A percentile compares a stretch with the other conserved stretches of the same genome.
Conservation (phyloP, 1,140 invertebrate genomes). For the Aporrectodea caliginosa region DNA sequence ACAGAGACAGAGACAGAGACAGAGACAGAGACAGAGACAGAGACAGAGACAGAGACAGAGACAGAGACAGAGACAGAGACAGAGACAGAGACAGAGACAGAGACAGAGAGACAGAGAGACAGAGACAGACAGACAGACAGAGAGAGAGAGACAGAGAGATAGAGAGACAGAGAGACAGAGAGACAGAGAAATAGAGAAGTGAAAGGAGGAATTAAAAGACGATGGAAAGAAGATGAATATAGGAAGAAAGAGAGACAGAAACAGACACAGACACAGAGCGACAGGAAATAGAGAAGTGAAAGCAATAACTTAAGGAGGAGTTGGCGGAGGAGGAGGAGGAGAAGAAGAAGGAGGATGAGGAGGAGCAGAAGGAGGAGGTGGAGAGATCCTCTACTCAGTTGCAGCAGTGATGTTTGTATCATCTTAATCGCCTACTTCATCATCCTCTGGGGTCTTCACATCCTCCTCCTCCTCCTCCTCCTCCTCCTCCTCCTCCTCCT, state of each 20-base stretch:
- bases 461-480: not conserved
- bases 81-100: constrained; percentile 8
- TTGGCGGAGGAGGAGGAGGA: not conserved
- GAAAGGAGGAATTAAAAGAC: too few species aligned
- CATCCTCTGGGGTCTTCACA: not conserved
- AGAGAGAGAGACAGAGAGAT: constrained; percentile 4
- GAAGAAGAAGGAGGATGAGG: not conserved
- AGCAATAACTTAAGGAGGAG: not conserved
- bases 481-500: not conserved
- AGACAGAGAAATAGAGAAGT: constrained; percentile 2
- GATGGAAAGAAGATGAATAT: not conserved
- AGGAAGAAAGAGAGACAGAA: too few species aligned
- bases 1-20: too few species aligned
- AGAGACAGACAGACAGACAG: constrained; percentile 7
- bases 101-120: constrained; percentile 6
- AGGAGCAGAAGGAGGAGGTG: not conserved
- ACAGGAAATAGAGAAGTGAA: not conserved
- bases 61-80: not conserved
- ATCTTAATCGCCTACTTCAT: not conserved
- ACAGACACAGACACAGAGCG: too few species aligned
- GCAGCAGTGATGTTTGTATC: not conserved
- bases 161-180: constrained; percentile 12
- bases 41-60: not conserved
- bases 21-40: too few species aligned
- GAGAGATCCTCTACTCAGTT: not conserved